Evolutionary conservation across 1,140 invertebrate species (phyloP).

Genomic region (Aphaenogaster ashmeadi): DNA sequence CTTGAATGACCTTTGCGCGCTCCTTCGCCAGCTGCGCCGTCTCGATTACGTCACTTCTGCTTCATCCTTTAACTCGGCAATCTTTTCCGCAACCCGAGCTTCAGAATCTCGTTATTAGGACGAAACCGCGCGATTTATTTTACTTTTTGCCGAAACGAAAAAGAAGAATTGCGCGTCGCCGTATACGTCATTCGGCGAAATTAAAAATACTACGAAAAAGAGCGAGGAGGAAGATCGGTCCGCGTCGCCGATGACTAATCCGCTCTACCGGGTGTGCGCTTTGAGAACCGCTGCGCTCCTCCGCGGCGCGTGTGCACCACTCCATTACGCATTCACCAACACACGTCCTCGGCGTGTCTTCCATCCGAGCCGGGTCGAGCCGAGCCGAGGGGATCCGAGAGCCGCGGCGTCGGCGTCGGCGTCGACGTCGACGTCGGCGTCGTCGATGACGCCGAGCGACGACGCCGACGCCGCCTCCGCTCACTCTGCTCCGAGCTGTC

Average conservation of each 20-base stretch:
- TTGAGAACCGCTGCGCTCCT: slow-evolving; percentile 69
- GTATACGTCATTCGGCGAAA: slow-evolving; percentile 10
- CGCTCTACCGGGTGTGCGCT: slow-evolving; percentile 61
- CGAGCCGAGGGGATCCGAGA: slow-evolving; percentile 57
- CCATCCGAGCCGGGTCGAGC: slow-evolving; percentile 56
- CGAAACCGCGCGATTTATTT: not conserved
- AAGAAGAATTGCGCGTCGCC: not conserved
- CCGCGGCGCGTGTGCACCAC: slow-evolving; percentile 24
- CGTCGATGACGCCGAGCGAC: slow-evolving; percentile 69
- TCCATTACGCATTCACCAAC: slow-evolving; percentile 71
- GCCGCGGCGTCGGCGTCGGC: slow-evolving; percentile 66
- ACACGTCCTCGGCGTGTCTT: slow-evolving; percentile 46
- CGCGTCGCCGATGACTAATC: slow-evolving; percentile 51
- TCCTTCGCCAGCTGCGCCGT: not conserved
- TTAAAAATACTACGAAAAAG: slow-evolving; percentile 32
- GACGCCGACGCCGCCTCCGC: slow-evolving; percentile 64
- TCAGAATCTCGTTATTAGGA: not conserved
- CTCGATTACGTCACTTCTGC: not conserved
- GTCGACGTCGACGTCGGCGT: slow-evolving; percentile 70
- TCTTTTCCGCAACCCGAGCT: slow-evolving; percentile 1
- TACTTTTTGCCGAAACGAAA: not conserved
- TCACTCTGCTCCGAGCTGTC: slow-evolving; percentile 83
- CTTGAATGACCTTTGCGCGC: not conserved
- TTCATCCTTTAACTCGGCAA: not conserved
- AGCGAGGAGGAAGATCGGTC: not conserved